These are phyloP conservation scores for Coturnix japonica DNA, from an alignment of 2,113 vertebrate genomes.

Conservation along the genomic window DNA sequence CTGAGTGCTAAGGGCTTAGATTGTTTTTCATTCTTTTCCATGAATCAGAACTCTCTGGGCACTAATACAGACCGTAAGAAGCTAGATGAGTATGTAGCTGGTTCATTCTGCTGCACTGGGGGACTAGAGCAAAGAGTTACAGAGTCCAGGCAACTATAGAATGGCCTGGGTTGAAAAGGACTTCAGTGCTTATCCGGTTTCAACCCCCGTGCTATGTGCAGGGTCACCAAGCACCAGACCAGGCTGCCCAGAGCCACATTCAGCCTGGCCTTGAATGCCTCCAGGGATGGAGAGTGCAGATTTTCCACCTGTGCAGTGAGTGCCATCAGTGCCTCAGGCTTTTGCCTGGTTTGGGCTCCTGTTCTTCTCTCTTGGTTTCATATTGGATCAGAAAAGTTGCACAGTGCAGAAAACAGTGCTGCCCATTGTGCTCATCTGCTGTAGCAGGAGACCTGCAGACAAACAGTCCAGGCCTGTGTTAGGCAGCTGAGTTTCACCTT, in stretches of 20 bases:
- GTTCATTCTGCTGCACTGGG: background rate
- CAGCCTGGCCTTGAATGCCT: too few species aligned
- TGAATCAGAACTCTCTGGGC: background rate
- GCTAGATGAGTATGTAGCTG: background rate
- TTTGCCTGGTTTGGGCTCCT: background rate
- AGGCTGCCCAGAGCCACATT: too few species aligned
- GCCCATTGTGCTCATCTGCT: background rate
- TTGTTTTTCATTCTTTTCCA: background rate
- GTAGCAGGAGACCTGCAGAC: background rate
- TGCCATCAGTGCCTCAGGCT: background rate
- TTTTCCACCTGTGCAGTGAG: background rate
- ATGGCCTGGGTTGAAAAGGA: too few species aligned
- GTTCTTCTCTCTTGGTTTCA: background rate
- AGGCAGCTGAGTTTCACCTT: constrained; percentile 22
- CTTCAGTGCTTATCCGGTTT: too few species aligned
- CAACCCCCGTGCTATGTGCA: too few species aligned
- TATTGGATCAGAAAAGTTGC: background rate
- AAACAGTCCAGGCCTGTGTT: constrained; percentile 22
- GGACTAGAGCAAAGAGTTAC: background rate
- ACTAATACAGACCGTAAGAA: background rate
- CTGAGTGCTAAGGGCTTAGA: background rate
- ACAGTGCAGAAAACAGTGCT: background rate
- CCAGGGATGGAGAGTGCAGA: background rate
- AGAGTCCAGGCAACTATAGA: too few species aligned
- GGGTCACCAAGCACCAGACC: too few species aligned